Conservation (phyloP, 2,797 vertebrate species). For the Aulostomus chinensis region DNA sequence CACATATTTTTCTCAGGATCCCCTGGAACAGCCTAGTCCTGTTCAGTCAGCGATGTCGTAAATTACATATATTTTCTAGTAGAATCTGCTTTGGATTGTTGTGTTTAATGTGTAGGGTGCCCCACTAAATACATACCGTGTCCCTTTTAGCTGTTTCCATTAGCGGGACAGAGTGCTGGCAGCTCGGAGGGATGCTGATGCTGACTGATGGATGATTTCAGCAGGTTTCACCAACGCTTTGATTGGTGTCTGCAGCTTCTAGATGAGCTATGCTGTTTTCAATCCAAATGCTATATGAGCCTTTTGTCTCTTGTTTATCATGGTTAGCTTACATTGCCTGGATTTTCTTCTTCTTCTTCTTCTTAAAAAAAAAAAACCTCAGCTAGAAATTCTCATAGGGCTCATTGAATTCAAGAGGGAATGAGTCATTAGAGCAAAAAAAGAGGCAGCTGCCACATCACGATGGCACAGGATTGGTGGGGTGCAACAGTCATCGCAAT, state of each 20-base stretch:
- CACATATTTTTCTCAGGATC: slow-evolving; percentile 16
- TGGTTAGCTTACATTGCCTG: background rate
- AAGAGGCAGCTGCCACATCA: slow-evolving; percentile 59
- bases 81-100: slow-evolving; percentile 14
- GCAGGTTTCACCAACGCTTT: slow-evolving; percentile 14
- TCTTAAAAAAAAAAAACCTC: slow-evolving; percentile 15
- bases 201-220: slow-evolving; percentile 39
- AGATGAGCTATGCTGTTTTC: slow-evolving; percentile 17
- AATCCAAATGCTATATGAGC: background rate
- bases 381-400: slow-evolving; percentile 10
- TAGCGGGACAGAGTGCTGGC: slow-evolving; percentile 8
- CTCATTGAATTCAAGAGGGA: slow-evolving; percentile 21
- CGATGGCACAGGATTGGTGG: slow-evolving; percentile 37
- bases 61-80: slow-evolving; percentile 4
- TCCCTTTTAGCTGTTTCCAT: slow-evolving; percentile 21
- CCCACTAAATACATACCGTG: background rate
- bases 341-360: background rate
- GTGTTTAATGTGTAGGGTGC: slow-evolving; percentile 13
- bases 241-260: slow-evolving; percentile 10
- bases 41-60: background rate
- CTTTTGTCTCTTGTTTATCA: background rate
- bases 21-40: background rate
- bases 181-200: slow-evolving; percentile 28
- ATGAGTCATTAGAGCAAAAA: slow-evolving; percentile 59
- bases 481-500: slow-evolving; percentile 37